A percentile compares a stretch with the other conserved stretches of the same genome.
Evolutionary conservation across 1,140 invertebrate genomes (phyloP).

Genomic region (Drosophila repletoides): DNA sequence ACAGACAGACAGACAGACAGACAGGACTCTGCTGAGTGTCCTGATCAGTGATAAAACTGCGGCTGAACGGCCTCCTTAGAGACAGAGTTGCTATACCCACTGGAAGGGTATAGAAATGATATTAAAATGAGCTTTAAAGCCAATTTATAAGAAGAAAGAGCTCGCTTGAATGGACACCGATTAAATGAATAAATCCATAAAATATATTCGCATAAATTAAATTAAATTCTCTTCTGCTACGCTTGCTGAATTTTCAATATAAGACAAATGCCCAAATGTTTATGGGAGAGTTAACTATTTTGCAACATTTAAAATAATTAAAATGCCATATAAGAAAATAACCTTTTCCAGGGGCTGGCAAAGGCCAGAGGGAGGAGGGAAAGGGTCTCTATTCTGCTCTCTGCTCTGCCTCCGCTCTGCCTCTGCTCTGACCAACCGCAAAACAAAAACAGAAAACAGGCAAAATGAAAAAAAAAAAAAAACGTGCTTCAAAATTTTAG

Average conservation of each 20-base stretch:
- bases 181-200: constrained; percentile 34
- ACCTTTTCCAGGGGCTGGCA: constrained; percentile 22
- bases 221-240: neutral
- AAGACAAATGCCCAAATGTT: neutral
- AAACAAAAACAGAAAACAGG: constrained; percentile 15
- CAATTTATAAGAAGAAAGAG: constrained; percentile 30
- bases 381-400: too few relatives aligned
- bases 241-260: neutral
- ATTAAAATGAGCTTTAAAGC: constrained; percentile 39
- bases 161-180: constrained; percentile 13
- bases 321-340: constrained; percentile 60
- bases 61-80: too few relatives aligned
- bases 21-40: too few relatives aligned
- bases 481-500: constrained; percentile 43
- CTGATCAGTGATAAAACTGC: too few relatives aligned
- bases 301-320: constrained; percentile 67
- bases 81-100: too few relatives aligned
- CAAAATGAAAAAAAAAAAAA: constrained; percentile 6
- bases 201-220: constrained; percentile 26
- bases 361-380: neutral
- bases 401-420: too few relatives aligned
- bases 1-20: too few relatives aligned
- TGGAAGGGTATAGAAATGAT: neutral
- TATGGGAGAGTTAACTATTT: constrained; percentile 32
- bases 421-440: constrained; percentile 34